phyloP scores from a whole-genome alignment of 2,888 invertebrate species.

The Philopedon plagiatum region DNA sequence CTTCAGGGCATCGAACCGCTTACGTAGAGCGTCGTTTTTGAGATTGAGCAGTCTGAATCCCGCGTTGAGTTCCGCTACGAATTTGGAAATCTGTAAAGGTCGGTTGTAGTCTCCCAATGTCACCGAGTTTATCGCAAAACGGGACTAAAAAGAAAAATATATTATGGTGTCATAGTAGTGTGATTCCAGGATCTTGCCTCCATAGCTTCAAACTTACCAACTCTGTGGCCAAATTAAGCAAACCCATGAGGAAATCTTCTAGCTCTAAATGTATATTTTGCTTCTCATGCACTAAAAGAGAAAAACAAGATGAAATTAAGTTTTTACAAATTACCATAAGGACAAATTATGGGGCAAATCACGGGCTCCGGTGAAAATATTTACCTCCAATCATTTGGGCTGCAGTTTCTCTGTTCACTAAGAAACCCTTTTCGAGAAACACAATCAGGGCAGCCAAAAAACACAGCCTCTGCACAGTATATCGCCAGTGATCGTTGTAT shows the following conservation, averaged over 20 bases:
- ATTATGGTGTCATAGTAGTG: not conserved
- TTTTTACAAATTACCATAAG: too few relatives aligned
- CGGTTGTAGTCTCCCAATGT: slow-evolving; percentile 87
- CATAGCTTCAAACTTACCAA: slow-evolving; percentile 81
- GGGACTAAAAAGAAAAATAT: slow-evolving; percentile 71
- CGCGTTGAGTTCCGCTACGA: slow-evolving; percentile 89
- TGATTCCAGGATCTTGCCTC: too few relatives aligned
- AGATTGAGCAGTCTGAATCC: slow-evolving; percentile 91
- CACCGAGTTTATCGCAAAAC: slow-evolving; percentile 88
- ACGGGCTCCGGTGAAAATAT: too few relatives aligned
- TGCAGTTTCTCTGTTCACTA: slow-evolving; percentile 82
- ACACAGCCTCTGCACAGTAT: slow-evolving; percentile 84
- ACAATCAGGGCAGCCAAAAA: slow-evolving; percentile 84
- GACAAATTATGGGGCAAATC: too few relatives aligned
- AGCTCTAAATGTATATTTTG: slow-evolving; percentile 92
- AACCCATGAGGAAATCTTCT: slow-evolving; percentile 91
- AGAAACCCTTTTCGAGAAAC: slow-evolving; percentile 84
- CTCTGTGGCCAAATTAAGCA: slow-evolving; percentile 87
- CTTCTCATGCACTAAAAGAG: slow-evolving; percentile 77
- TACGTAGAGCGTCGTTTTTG: slow-evolving; percentile 90
- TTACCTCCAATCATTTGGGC: slow-evolving; percentile 85
- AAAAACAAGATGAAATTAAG: too few relatives aligned
- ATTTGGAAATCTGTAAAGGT: slow-evolving; percentile 87
- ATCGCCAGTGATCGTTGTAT: slow-evolving; percentile 91
- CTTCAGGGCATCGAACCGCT: slow-evolving; percentile 88